Evolutionary conservation across 2,113 vertebrate genomes (phyloP), one percentile per base, ranked within the genome.

Genomic region (Steatornis caripensis): DNA sequence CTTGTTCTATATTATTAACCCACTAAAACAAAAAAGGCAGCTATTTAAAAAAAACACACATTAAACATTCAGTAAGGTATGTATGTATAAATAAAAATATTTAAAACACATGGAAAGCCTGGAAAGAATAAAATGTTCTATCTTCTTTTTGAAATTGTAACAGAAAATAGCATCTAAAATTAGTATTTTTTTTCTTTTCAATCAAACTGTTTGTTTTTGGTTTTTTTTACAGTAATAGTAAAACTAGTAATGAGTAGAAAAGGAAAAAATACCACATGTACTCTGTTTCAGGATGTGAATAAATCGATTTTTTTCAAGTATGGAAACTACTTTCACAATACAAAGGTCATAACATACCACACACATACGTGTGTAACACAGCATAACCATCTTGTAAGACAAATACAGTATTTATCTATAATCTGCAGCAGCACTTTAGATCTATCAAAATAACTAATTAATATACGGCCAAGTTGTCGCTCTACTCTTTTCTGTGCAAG

Each of bases 1-100:
- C 99, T 78, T 97, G 98, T 98, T 99, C 99, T 93, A 99, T 98
- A 91, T 99, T 98, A 97, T 99, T 99, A 76, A 99, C 79, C 99
- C 99, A 99, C 99, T 99, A 82, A 53, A 98, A 96, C 48, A 97
- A 83, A 94, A 81, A 83, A 89, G 24, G 3, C 32, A 96, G 36
- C 34, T 51, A 74, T 87, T 83, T 84, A 30, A 81, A 95, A 81
- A 95, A 93, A 87, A 45, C 3, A 54, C 4, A 3, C 16, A 17
- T 24, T 8, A 32, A 80, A 15, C 10, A 43, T 1, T 11, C 12
- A 78, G 15, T 82, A 70, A 71, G 89, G 32, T 34, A 89, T 4
- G 12, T 68, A 8, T 54, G 20, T 45, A 92, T n/a, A 72, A n/a
- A 57, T 12, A 75, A 54, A 76, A 16, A 2, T 30, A 49, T 14